Evolutionary conservation across 53 echinoderm and acorn worm genomes (phyloP), one percentile per base, ranked within the genome.

Genomic region (Arbacia lixula): DNA sequence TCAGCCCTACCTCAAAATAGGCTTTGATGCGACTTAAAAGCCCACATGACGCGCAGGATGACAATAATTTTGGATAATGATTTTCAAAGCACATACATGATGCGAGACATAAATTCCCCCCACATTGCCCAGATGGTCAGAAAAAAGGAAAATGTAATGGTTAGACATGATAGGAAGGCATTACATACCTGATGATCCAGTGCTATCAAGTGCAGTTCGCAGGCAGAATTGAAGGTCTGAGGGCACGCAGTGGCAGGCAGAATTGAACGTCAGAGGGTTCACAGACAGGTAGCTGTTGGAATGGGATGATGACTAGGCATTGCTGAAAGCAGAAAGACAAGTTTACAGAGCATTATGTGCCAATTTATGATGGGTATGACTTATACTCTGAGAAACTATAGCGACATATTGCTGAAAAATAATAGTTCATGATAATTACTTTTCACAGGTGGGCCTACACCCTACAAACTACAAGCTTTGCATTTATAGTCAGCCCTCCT

Each of bases 221-320:
- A 55, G 21, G 55, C 55, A 55, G 55, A 55, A 55, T 55, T 55
- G 21, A 55, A 55, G 55, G 55, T 55, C 55, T 20, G 21, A 55
- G 55, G 21, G 55, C 55, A 55, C 55, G 55, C 19, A 55, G 55
- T 55, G 55, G 55, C 55, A 55, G 21, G 55, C 55, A 55, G 55
- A 55, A 55, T 55, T 55, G 55, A 20, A 2, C 0, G 55, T 55
- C 55, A 20, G 21, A 55, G 21, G n/a, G n/a, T 22, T 55, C 55
- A 55, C 55, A 55, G 55, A 55, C 55, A 5, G 55, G 55, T 55
- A 55, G 55, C 55, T 55, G 55, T 55, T 55, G 21, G 55, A 55
- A 20, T 55, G 55, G 55, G 17, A 53, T 19, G 6, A 19, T 53
- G 21, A 3, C 53, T 49, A 49, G 50, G 50, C 50, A 49, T 49